Base-by-base conservation (phyloP, 1,140 invertebrate species). In the Chlorops oryzae region DNA sequence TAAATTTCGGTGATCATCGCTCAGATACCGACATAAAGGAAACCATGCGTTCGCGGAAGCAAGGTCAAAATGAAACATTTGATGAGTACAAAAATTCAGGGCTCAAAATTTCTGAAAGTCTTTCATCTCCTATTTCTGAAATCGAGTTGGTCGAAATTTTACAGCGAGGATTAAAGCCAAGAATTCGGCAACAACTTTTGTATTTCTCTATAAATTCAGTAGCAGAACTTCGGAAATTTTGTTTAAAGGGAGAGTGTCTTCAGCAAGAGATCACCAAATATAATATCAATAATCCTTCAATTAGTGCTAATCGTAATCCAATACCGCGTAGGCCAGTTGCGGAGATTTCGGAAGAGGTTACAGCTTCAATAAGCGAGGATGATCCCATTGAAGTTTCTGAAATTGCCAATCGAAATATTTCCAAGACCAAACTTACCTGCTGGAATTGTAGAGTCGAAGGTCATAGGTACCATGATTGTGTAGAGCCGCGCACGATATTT, bases 381-480 rank as follows among this genome's bases (percentile, higher is more conserved):
- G n/a, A n/a, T n/a, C n/a, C n/a, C n/a, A n/a, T n/a, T n/a, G n/a
- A n/a, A n/a, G n/a, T n/a, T n/a, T n/a, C n/a, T n/a, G n/a, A n/a
- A n/a, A n/a, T n/a, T n/a, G n/a, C n/a, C n/a, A n/a, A n/a, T n/a
- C n/a, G n/a, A n/a, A n/a, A n/a, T n/a, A n/a, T n/a, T n/a, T n/a
- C n/a, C n/a, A n/a, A n/a, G n/a, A n/a, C n/a, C n/a, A n/a, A n/a
- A n/a, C n/a, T n/a, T n/a, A n/a, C n/a, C 23, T 53, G 46, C 32
- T 54, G 40, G 52, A 54, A 54, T 23, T 54, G 52, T 20, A 21
- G 47, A 3, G 27, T 43, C 2, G 17, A 37, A 2, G 47, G 47
- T 9, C 52, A 50, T 32, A 46, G 52, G 15, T 50, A 50, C 22
- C 23, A 46, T 13, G 48, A 50, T 34, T 54, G 52, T 41, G 38